phyloP scores from a whole-genome alignment of 2,888 invertebrate genomes.

The Patella caerulea region DNA sequence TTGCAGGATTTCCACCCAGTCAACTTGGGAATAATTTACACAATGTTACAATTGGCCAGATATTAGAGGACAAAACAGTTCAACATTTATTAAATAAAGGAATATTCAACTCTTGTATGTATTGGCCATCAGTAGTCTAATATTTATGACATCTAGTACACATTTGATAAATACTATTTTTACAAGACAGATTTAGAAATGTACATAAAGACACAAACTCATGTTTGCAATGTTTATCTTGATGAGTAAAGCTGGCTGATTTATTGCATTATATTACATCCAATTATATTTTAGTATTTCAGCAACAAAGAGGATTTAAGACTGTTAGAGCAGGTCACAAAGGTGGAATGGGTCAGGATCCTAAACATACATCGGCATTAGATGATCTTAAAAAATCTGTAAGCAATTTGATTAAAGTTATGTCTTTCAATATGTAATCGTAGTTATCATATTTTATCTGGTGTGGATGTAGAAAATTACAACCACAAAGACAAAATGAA shows the following conservation, averaged over 20 bases:
- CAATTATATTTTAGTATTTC: slow-evolving; percentile 17
- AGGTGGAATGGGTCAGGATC: slow-evolving; percentile 38
- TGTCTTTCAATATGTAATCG: background rate
- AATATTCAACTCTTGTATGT: slow-evolving; percentile 16
- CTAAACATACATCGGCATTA: slow-evolving; percentile 27
- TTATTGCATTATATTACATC: background rate
- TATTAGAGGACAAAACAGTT: slow-evolving; percentile 15
- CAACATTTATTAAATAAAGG: slow-evolving; percentile 18
- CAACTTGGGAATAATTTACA: slow-evolving; percentile 2
- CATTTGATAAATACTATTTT: background rate
- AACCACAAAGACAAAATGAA: too few species aligned
- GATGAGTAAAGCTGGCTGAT: too few species aligned
- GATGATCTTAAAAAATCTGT: slow-evolving; percentile 42
- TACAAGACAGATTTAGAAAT: too few species aligned
- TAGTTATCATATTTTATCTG: too few species aligned
- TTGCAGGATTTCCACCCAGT: slow-evolving; percentile 26
- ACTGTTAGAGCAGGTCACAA: slow-evolving; percentile 38
- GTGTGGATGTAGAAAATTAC: too few species aligned
- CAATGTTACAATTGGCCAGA: background rate
- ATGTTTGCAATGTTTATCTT: too few species aligned
- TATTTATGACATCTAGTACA: background rate
- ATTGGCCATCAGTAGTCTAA: background rate
- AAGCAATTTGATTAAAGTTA: slow-evolving; percentile 13
- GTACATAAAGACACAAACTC: too few species aligned
- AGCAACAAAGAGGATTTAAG: slow-evolving; percentile 47